Evolutionary conservation across 1,140 invertebrate genomes (phyloP).

Genomic region (Solenopsis fugax): DNA sequence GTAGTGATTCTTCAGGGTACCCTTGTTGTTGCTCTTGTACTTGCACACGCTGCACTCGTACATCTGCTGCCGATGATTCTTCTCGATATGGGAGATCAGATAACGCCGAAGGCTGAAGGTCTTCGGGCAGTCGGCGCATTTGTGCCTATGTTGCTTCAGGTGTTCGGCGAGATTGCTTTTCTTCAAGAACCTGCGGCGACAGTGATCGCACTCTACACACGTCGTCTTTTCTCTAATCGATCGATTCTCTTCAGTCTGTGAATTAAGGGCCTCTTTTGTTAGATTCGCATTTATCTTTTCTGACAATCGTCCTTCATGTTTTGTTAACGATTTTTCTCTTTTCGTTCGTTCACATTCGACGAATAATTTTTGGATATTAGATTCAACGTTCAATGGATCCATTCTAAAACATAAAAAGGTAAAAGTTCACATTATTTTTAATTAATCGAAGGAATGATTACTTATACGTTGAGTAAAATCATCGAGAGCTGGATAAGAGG

Average conservation of each 20-base stretch:
- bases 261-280: background rate
- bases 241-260: background rate
- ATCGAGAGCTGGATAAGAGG: background rate
- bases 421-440: constrained; percentile 38
- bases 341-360: background rate
- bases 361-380: background rate
- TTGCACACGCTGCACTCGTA: constrained; percentile 78
- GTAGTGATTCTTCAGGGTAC: constrained; percentile 88
- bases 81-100: constrained; percentile 83
- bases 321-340: background rate
- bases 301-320: background rate
- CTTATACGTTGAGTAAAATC: background rate
- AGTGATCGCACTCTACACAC: constrained; percentile 69
- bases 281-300: background rate
- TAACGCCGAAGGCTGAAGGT: constrained; percentile 71
- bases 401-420: constrained; percentile 73
- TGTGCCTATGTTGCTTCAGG: constrained; percentile 79
- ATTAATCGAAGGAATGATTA: background rate
- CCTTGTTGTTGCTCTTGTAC: constrained; percentile 85
- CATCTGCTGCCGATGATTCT: constrained; percentile 66
- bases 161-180: constrained; percentile 85
- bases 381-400: constrained; percentile 70
- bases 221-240: background rate
- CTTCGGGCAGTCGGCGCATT: constrained; percentile 75
- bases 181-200: constrained; percentile 84